Percentiles rank a stretch among this genome's conserved stretches.
phyloP scores from a whole-genome alignment of 2,797 vertebrate species.

The Paedocypris micromegethes region DNA sequence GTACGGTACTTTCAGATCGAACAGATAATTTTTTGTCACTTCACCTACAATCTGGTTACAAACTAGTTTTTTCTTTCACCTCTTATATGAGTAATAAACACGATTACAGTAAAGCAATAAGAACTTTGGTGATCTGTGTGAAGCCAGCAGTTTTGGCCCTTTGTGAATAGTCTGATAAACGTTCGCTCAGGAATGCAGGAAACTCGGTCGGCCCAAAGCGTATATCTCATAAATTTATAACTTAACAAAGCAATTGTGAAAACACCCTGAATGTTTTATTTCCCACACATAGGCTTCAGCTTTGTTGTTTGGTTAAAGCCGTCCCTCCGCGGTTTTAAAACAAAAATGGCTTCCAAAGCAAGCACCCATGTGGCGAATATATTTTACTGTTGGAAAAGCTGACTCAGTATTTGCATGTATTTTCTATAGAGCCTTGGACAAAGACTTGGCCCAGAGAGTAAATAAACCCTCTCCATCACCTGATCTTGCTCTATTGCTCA shows the following conservation, averaged over 20 bases:
- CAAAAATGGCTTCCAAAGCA: constrained; percentile 36
- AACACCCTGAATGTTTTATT: constrained; percentile 22
- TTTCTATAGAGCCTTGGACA: constrained; percentile 32
- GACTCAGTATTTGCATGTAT: constrained; percentile 31
- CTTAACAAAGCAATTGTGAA: constrained; percentile 19
- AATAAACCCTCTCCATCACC: constrained; percentile 39
- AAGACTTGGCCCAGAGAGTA: constrained; percentile 16
- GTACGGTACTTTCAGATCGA: too few relatives aligned
- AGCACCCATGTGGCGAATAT: constrained; percentile 34
- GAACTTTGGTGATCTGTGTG: too few relatives aligned
- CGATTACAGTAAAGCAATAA: too few relatives aligned
- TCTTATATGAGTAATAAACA: too few relatives aligned
- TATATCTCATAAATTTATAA: neutral
- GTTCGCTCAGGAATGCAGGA: constrained; percentile 1
- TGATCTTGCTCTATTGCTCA: constrained; percentile 48
- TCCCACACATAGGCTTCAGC: neutral
- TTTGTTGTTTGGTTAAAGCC: neutral
- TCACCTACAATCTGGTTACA: too few relatives aligned
- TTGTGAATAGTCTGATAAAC: constrained; percentile 16
- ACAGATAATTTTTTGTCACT: too few relatives aligned
- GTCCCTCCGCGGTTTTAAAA: constrained; percentile 8
- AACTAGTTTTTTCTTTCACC: too few relatives aligned
- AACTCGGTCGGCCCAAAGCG: neutral
- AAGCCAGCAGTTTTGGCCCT: neutral
- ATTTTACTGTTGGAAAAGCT: constrained; percentile 39